A percentile compares a stretch with the other conserved stretches of the same genome.
Conservation (phyloP, 1,140 invertebrate genomes). For the Neodiprion lecontei region DNA sequence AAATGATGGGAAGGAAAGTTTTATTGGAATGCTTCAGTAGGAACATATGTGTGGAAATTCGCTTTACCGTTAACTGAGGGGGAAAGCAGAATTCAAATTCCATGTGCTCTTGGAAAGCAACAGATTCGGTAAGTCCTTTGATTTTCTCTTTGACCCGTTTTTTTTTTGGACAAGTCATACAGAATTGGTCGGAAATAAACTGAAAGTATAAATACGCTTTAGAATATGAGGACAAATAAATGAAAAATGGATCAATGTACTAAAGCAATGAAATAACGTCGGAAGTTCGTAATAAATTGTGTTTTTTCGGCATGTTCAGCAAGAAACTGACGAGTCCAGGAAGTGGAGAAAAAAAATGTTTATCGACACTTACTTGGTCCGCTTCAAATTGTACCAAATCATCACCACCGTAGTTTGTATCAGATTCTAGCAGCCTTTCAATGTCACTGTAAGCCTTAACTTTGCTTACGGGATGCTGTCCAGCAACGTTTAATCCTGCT, state of each 20-base stretch:
- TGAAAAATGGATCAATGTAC: no score
- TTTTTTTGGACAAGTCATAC: background rate
- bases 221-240: no score
- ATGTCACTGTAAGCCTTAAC: no score
- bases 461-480: background rate
- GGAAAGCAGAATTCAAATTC: background rate
- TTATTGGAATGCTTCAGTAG: background rate
- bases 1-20: background rate
- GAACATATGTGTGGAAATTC: background rate
- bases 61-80: background rate
- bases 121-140: background rate
- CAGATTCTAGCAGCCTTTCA: background rate
- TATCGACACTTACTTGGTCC: background rate
- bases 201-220: background rate
- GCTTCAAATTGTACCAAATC: background rate
- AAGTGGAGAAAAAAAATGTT: background rate
- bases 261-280: background rate
- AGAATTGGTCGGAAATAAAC: background rate
- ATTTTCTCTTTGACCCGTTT: background rate
- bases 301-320: background rate
- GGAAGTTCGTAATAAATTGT: background rate
- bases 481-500: background rate
- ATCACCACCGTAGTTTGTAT: background rate
- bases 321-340: background rate
- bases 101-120: background rate